phyloP scores from a whole-genome alignment of 1,140 invertebrate genomes.

The Brachionus sp. region DNA sequence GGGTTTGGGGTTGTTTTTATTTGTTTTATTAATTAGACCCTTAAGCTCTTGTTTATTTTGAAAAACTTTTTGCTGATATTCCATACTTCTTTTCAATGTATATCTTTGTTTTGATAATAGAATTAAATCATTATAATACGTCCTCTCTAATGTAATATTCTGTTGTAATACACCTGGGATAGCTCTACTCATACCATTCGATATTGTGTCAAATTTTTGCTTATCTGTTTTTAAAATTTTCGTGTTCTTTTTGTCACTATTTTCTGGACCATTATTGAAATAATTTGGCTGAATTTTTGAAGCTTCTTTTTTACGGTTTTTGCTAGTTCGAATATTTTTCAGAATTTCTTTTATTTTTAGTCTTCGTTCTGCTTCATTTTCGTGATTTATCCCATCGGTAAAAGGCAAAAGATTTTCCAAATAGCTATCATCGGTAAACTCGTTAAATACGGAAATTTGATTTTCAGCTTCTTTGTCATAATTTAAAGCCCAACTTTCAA shows the following conservation, averaged over 20 bases:
- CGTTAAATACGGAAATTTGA: background rate
- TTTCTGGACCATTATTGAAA: background rate
- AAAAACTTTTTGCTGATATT: conserved; percentile 13
- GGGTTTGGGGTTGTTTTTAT: background rate
- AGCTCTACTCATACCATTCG: conserved; percentile 22
- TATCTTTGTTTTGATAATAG: background rate
- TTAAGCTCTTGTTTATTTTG: background rate
- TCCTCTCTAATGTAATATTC: conserved; percentile 10
- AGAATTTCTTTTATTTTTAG: background rate
- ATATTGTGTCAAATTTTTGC: background rate
- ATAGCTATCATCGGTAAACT: background rate
- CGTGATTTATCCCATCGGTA: background rate
- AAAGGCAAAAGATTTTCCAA: background rate
- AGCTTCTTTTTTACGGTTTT: background rate
- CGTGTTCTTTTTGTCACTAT: background rate
- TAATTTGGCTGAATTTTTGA: background rate
- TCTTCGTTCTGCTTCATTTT: background rate
- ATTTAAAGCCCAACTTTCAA: conserved; percentile 21
- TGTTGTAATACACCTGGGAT: conserved; percentile 21
- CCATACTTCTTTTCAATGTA: background rate
- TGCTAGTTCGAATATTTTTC: background rate
- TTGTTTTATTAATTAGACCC: background rate
- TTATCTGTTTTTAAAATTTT: background rate
- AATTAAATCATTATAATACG: conserved; percentile 19
- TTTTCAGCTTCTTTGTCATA: background rate